Percentiles rank a stretch among this genome's conserved stretches.
Evolutionary conservation across 2,113 vertebrate species (phyloP).

Genomic region (Falco punctatus): DNA sequence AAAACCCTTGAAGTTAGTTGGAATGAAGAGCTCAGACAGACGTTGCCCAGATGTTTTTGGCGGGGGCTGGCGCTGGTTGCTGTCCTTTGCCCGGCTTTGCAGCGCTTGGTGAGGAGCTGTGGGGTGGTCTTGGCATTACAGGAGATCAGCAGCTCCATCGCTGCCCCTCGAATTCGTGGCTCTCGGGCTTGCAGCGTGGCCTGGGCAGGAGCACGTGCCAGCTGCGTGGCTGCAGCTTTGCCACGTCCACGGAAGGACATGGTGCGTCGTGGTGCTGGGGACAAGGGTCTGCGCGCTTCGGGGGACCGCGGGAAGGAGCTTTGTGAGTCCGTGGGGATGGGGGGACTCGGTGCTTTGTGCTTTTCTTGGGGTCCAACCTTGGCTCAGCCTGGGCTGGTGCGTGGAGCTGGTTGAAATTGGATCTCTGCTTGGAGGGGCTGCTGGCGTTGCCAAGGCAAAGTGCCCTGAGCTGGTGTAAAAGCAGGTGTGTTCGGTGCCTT

Average conservation of each 20-base stretch:
- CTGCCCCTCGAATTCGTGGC: background rate
- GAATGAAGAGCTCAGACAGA: background rate
- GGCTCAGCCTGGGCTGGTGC: background rate
- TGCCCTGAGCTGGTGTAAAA: background rate
- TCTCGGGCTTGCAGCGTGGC: background rate
- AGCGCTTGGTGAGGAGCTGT: background rate
- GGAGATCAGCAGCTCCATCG: background rate
- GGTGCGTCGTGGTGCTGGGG: background rate
- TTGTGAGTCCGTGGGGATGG: background rate
- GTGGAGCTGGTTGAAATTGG: no score
- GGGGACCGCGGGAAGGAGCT: background rate
- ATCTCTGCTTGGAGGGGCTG: background rate
- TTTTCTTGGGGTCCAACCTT: background rate
- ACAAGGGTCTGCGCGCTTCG: no score
- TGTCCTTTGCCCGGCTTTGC: background rate
- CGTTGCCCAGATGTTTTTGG: background rate
- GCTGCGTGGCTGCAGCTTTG: background rate
- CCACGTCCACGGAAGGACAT: accelerated
- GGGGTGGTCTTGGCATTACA: background rate
- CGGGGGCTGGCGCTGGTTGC: background rate
- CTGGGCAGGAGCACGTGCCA: background rate
- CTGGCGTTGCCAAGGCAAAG: background rate
- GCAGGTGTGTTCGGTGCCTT: no score
- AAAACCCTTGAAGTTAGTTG: background rate
- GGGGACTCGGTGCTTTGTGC: background rate